Evolutionary conservation across 2,113 vertebrate species (phyloP).

Genomic region (Halcyon malimbica): DNA sequence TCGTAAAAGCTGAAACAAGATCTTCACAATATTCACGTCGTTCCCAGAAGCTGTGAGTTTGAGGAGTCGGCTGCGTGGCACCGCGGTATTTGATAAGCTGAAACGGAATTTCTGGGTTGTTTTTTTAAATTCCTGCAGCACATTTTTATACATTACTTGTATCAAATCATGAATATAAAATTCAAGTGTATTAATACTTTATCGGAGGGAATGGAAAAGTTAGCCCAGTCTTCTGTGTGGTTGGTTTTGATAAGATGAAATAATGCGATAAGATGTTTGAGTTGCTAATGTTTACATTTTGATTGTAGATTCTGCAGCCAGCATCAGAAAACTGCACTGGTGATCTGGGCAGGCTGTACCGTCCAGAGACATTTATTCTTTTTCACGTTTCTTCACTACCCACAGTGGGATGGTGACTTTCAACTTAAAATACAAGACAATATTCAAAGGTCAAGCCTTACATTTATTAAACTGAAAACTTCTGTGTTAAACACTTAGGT

Average conservation of each 20-base stretch:
- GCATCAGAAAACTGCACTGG: background rate
- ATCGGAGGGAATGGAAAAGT: background rate
- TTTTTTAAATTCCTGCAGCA: background rate
- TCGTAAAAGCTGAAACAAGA: background rate
- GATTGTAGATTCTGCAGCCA: background rate
- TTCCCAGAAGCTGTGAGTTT: background rate
- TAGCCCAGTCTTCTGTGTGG: background rate
- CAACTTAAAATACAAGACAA: background rate
- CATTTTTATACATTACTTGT: background rate
- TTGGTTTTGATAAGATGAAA: conserved; percentile 4
- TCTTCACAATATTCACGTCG: background rate
- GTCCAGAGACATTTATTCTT: background rate
- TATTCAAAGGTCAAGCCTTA: background rate
- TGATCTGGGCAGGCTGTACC: background rate
- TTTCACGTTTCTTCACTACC: background rate
- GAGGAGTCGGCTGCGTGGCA: background rate
- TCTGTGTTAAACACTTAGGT: background rate
- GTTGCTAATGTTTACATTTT: background rate
- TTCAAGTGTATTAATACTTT: background rate
- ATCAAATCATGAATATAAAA: background rate
- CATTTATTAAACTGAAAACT: background rate
- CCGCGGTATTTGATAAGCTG: background rate
- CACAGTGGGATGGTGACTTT: background rate
- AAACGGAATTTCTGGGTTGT: background rate
- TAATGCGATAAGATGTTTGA: background rate